Evolutionary conservation across 2,797 vertebrate species (phyloP).

Genomic region (Simalia tracyae): DNA sequence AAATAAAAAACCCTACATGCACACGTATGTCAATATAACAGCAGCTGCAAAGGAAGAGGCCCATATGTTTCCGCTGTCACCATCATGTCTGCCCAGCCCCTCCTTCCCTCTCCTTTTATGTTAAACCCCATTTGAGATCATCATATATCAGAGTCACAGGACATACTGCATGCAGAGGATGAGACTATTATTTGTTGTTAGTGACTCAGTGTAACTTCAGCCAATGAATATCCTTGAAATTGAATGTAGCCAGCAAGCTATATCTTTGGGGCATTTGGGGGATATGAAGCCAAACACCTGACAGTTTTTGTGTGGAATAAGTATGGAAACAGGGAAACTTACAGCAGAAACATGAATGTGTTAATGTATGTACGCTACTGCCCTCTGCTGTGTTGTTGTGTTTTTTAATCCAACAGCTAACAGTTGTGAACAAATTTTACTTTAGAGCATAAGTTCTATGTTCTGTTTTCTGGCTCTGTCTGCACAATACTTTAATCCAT

Average conservation of each 20-base stretch:
- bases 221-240: background rate
- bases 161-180: background rate
- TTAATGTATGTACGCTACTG: background rate
- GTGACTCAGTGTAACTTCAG: background rate
- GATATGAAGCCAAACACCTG: background rate
- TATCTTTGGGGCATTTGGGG: background rate
- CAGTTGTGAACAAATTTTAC: background rate
- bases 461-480: background rate
- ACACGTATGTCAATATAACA: background rate
- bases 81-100: background rate
- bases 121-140: background rate
- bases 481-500: background rate
- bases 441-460: background rate
- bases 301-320: background rate
- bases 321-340: background rate
- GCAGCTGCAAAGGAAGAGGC: constrained; percentile 29
- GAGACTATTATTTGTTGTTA: background rate
- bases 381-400: constrained; percentile 13
- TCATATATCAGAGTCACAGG: background rate
- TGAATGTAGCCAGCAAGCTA: background rate
- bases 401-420: background rate
- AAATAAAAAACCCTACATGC: rapidly evolving
- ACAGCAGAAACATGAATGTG: background rate
- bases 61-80: constrained; percentile 4
- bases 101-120: background rate